Conservation (phyloP, 30 jellyfish, hydroid and myxozoan species). For the Catostylus mosaicus region DNA sequence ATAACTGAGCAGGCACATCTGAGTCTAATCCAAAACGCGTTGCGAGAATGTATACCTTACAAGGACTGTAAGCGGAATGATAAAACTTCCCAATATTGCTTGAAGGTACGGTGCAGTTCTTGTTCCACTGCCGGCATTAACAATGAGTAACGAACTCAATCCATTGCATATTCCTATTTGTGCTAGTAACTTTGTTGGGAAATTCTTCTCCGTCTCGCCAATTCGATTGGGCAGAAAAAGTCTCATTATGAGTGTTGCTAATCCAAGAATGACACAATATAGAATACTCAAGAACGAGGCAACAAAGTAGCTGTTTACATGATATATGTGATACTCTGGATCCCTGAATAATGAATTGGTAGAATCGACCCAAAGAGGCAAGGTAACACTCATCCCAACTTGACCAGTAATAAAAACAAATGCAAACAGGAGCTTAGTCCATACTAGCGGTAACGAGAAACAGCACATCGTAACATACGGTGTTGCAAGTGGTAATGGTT, state of each 20-base stretch:
- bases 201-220: constrained; percentile 39
- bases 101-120: constrained; percentile 71
- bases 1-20: no score
- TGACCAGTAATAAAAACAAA: constrained; percentile 38
- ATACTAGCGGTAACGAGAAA: not conserved
- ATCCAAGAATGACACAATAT: constrained; percentile 33
- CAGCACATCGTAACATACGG: not conserved
- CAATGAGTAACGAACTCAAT: constrained; percentile 24
- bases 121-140: constrained; percentile 60
- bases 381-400: constrained; percentile 44
- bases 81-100: constrained; percentile 40
- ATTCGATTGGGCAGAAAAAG: not conserved
- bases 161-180: constrained; percentile 42
- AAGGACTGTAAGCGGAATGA: constrained; percentile 44
- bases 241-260: constrained; percentile 1
- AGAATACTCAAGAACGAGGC: constrained; percentile 35
- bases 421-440: constrained; percentile 54
- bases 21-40: no score
- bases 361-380: constrained; percentile 58
- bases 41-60: no score
- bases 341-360: not conserved
- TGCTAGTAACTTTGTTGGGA: constrained; percentile 34
- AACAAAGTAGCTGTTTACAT: constrained; percentile 50
- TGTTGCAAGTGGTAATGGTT: not conserved
- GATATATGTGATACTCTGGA: no score